Conservation (phyloP, 2,113 vertebrate genomes). For the Macaca mulatta region DNA sequence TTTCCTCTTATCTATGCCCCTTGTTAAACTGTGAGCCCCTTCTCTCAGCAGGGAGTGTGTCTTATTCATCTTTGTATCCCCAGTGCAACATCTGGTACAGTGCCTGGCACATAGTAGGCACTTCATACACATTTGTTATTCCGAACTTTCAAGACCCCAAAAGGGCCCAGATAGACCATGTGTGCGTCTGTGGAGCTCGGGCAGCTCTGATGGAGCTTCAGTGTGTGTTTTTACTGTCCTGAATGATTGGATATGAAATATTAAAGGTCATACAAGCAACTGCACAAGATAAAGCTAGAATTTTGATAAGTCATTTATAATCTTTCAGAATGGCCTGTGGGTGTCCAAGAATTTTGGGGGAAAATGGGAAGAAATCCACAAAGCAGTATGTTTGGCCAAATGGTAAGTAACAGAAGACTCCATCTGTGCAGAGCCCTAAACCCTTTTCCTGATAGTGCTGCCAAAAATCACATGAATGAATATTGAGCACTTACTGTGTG, state of each 20-base stretch:
- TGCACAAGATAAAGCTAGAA: slow-evolving; percentile 69
- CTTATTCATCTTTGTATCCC: slow-evolving; percentile 14
- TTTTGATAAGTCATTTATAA: slow-evolving; percentile 79
- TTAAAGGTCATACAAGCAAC: slow-evolving; percentile 66
- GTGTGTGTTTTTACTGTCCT: slow-evolving; percentile 33
- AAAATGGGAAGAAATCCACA: slow-evolving; percentile 90
- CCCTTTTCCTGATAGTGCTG: slow-evolving; percentile 53
- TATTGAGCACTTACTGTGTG: background rate
- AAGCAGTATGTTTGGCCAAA: slow-evolving; percentile 92
- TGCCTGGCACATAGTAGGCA: slow-evolving; percentile 4
- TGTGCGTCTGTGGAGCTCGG: background rate
- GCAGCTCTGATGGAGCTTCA: background rate
- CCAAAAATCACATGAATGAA: slow-evolving; percentile 54
- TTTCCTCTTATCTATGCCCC: background rate
- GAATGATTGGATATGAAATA: slow-evolving; percentile 36
- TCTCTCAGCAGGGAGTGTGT: background rate
- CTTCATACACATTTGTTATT: slow-evolving; percentile 28
- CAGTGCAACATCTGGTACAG: background rate
- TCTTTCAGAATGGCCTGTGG: slow-evolving; percentile 92
- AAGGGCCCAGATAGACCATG: background rate
- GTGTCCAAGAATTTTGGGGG: slow-evolving; percentile 91
- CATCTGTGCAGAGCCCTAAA: slow-evolving; percentile 50
- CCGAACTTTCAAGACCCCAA: background rate
- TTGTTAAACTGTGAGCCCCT: slow-evolving; percentile 1
- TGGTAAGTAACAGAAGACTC: slow-evolving; percentile 87